Evolutionary conservation across 2,888 invertebrate species (phyloP).

Genomic region (Venusia cambrica): DNA sequence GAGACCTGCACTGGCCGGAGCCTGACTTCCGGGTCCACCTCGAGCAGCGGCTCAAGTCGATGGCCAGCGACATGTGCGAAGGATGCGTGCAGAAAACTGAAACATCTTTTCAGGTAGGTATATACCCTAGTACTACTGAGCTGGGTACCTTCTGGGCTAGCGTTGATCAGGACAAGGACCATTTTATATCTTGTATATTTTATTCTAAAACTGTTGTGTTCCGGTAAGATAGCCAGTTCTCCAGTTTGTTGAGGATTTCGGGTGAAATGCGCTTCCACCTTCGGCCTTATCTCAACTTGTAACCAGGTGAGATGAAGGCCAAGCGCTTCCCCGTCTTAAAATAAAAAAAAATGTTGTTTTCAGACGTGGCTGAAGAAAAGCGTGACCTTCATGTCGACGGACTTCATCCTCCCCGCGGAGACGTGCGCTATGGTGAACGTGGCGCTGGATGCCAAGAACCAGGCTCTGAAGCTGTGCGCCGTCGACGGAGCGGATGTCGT

Average conservation of each 20-base stretch:
- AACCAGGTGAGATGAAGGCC: too few relatives aligned
- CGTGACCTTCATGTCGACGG: slow-evolving; percentile 96
- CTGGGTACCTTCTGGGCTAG: too few relatives aligned
- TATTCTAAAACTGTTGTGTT: too few relatives aligned
- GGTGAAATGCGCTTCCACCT: too few relatives aligned
- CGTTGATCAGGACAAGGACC: too few relatives aligned
- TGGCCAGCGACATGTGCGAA: slow-evolving; percentile 99
- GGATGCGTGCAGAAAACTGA: slow-evolving; percentile 97
- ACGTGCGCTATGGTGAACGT: slow-evolving; percentile 99
- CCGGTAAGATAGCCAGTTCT: too few relatives aligned
- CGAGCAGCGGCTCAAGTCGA: slow-evolving; percentile 96
- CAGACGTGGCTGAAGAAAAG: slow-evolving; percentile 96
- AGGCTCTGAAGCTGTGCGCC: slow-evolving; percentile 96
- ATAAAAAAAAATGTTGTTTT: slow-evolving; percentile 24
- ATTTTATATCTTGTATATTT: too few relatives aligned
- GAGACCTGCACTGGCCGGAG: slow-evolving; percentile 99
- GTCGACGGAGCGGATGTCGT: slow-evolving; percentile 98
- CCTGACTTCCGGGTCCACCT: slow-evolving; percentile 97
- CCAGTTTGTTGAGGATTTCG: too few relatives aligned
- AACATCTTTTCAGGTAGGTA: slow-evolving; percentile 89
- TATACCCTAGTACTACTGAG: too few relatives aligned
- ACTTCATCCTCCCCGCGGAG: slow-evolving; percentile 98
- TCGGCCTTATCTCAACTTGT: too few relatives aligned
- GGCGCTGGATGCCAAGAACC: slow-evolving; percentile 97
- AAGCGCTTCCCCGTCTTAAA: too few relatives aligned